Evolutionary conservation across 2,113 vertebrate genomes (phyloP).

Genomic region (Psittacus erithacus): DNA sequence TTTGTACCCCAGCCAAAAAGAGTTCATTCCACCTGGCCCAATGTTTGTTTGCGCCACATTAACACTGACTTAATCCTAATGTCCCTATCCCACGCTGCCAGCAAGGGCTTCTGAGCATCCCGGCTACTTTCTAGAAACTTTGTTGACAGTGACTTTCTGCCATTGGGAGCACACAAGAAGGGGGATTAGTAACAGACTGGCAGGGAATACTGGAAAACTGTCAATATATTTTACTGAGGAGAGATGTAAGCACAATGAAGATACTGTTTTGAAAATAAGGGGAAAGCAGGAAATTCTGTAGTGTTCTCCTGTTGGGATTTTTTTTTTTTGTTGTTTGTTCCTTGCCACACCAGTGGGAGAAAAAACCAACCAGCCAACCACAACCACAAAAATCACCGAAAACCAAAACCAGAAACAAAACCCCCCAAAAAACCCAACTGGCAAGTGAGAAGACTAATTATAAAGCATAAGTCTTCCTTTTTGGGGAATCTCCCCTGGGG

Average conservation of each 20-base stretch:
- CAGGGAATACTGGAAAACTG: not conserved
- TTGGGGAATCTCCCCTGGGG: not conserved
- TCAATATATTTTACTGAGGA: not conserved
- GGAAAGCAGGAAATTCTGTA: not conserved
- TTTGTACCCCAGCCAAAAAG: not conserved
- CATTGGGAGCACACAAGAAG: not conserved
- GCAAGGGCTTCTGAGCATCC: not conserved
- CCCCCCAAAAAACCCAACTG: not conserved
- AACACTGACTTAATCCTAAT: not conserved
- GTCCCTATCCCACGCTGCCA: no score
- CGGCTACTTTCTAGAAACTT: not conserved
- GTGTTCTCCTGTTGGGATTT: not conserved
- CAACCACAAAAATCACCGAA: not conserved
- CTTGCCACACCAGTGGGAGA: not conserved
- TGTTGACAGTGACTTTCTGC: not conserved
- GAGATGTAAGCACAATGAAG: slow-evolving; percentile 24
- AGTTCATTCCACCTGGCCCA: not conserved
- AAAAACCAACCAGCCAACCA: not conserved
- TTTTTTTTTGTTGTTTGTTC: not conserved
- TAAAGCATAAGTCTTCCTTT: not conserved
- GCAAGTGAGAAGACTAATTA: not conserved
- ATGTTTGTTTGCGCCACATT: not conserved
- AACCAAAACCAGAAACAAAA: no score
- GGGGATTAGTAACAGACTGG: not conserved
- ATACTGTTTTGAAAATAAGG: slow-evolving; percentile 27